Conservation (phyloP, 2,888 invertebrate genomes). For the Polia nebulosa region DNA sequence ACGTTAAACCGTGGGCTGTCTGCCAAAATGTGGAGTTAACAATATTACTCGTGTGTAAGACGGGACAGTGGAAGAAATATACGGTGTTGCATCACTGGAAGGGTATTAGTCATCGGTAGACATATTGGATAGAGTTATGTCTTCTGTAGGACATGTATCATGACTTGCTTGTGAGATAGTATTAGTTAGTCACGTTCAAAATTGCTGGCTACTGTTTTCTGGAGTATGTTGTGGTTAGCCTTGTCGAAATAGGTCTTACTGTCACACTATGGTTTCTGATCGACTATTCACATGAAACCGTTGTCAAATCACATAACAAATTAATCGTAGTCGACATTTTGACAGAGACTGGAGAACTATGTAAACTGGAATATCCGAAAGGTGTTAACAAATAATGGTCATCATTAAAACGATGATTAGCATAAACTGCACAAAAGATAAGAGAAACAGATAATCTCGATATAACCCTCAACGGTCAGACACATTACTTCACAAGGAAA, state of each 20-base stretch:
- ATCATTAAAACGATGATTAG: slow-evolving; percentile 19
- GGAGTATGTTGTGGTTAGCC: not conserved
- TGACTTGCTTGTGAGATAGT: not conserved
- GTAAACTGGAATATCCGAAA: not conserved
- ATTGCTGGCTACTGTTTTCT: not conserved
- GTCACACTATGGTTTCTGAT: not conserved
- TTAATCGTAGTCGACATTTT: too few species aligned
- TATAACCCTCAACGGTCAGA: slow-evolving; percentile 21
- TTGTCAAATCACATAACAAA: too few species aligned
- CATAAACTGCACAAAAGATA: slow-evolving; percentile 7
- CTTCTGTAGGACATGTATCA: slow-evolving; percentile 22
- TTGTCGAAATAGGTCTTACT: too few species aligned
- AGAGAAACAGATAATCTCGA: slow-evolving; percentile 1
- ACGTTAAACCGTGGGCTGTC: slow-evolving; percentile 44
- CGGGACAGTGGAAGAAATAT: slow-evolving; percentile 49
- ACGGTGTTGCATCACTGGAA: slow-evolving; percentile 50
- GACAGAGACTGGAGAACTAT: too few species aligned
- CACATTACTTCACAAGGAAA: slow-evolving; percentile 40
- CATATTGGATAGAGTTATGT: slow-evolving; percentile 34
- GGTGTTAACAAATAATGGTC: not conserved
- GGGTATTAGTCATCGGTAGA: slow-evolving; percentile 46
- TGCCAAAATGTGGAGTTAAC: slow-evolving; percentile 57
- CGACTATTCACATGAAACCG: not conserved
- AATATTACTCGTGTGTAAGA: slow-evolving; percentile 28
- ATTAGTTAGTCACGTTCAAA: slow-evolving; percentile 5